Evolutionary conservation across 2,797 vertebrate genomes (phyloP), one percentile per base, ranked within the genome.

Genomic region (Pyrrhura leucotis): DNA sequence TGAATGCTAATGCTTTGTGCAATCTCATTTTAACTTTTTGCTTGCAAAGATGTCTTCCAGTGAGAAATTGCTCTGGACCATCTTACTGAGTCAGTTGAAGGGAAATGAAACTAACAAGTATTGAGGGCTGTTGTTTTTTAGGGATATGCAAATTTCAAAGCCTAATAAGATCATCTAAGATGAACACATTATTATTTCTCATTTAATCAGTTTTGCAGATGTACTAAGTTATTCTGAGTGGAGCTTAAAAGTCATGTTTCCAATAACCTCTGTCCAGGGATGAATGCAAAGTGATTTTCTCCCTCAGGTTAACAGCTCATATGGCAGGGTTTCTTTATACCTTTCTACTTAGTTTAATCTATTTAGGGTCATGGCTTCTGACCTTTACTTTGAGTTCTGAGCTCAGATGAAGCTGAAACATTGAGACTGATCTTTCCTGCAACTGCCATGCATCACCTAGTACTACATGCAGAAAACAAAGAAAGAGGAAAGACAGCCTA

Each of bases 291-390:
- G 63, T 71, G 71, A 73, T 89, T 85, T 80, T 9, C 14, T 13
- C 77, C 42, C 51, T 86, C 53, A 87, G 69, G 83, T 73, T 93
- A 88, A 50, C 48, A 84, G 74, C 85, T 92, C 75, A 62, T 61
- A 42, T 45, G 35, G 35, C 23, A 90, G 28, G 6, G 29, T 68
- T 92, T 85, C 71, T 79, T 75, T 86, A 78, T 85, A 88, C 23
- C 10, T 90, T 90, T 79, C 71, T 51, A 39, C 82, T 85, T 95
- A 75, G 45, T 75, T 93, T 90, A 78, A 87, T 89, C 54, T 73
- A 25, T 59, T 77, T 92, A 69, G 71, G 69, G 77, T 87, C 74
- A 79, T 25, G 51, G 14, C 39, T 93, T 28, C 15, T 90, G 83
- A 95, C 85, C 85, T 90, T 89, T 83, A 54, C 54, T 88, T 89